These are phyloP conservation scores for Petroica traversi DNA, from an alignment of 2,113 vertebrate species.

Conservation along the genomic window DNA sequence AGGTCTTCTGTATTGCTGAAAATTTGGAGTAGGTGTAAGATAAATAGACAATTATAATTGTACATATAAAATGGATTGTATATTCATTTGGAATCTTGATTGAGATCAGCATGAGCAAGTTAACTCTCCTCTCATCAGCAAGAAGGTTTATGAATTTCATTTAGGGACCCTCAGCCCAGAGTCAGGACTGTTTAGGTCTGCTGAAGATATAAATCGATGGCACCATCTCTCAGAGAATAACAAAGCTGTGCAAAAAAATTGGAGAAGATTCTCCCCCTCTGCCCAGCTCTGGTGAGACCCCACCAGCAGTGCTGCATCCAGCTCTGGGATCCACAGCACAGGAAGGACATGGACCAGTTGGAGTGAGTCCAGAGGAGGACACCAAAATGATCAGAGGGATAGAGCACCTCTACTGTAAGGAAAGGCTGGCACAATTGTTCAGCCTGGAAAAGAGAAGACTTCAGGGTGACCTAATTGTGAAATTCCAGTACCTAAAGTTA, in stretches of 20 bases:
- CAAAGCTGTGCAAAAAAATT: not conserved
- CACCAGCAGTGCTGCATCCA: not conserved
- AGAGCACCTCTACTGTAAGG: not conserved
- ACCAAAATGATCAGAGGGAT: not conserved
- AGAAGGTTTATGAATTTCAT: not conserved
- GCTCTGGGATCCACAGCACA: not conserved
- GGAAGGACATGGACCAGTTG: not conserved
- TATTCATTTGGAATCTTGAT: not conserved
- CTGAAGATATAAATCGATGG: not conserved
- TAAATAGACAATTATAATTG: too few species aligned
- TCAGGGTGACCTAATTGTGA: not conserved
- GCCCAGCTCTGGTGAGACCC: not conserved
- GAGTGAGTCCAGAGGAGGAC: not conserved
- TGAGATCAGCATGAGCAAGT: not conserved
- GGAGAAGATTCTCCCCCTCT: not conserved
- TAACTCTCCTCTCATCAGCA: not conserved
- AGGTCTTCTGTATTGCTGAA: not conserved
- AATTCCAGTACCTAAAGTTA: not conserved
- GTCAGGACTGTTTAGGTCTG: not conserved
- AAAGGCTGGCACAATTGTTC: not conserved
- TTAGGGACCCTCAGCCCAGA: not conserved
- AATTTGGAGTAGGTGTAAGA: not conserved
- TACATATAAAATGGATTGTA: not conserved
- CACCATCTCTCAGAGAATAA: not conserved
- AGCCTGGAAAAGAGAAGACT: not conserved